Base-by-base conservation (phyloP, 2,888 invertebrate genomes). In the Blastobasis lacticolella region DNA sequence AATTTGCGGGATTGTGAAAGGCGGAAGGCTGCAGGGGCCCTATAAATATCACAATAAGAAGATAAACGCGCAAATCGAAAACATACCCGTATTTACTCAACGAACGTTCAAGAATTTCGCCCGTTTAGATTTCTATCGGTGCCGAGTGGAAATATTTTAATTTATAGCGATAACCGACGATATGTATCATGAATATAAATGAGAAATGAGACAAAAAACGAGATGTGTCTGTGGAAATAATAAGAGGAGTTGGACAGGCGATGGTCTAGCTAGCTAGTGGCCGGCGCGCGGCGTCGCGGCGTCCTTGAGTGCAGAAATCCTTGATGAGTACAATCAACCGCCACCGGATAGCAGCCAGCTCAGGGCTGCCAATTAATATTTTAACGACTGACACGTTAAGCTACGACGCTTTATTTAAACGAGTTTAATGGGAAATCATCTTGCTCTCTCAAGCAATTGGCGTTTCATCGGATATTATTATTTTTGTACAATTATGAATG, bases 301-400 rank as follows among this genome's bases (percentile, higher is more conserved):
- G 87, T 88, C 87, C 87, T 88, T 88, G 87, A 86, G 80, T 78
- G 79, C 75, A 84, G 82, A 84, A 83, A 88, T 84, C 87, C 87
- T 88, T 86, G 87, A 88, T 88, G 87, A 84, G 87, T 86, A 86
- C 87, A 88, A 83, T 88, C 85, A 88, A 88, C 87, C 82, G 85
- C 84, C 84, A 82, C 84, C 79, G 86, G 81, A 80, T 81, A 84
- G 79, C 78, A 70, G 71, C 73, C 75, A 64, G 73, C 73, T 66
- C 78, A 86, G 85, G 85, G 86, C 76, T 84, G 81, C 71, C 84
- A 75, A 83, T 78, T 78, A 78, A 73, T 77, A 66, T 67, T 73
- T 69, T 75, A 75, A 70, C 71, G 66, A 68, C 61, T 68, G 65
- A 63, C 23, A 23, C 23, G 23, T 23, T 23, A 23, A 23, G 23